Percentiles rank a stretch among this genome's conserved stretches.
Evolutionary conservation across 2,797 vertebrate species (phyloP).

Genomic region (Lacerta bilineata): DNA sequence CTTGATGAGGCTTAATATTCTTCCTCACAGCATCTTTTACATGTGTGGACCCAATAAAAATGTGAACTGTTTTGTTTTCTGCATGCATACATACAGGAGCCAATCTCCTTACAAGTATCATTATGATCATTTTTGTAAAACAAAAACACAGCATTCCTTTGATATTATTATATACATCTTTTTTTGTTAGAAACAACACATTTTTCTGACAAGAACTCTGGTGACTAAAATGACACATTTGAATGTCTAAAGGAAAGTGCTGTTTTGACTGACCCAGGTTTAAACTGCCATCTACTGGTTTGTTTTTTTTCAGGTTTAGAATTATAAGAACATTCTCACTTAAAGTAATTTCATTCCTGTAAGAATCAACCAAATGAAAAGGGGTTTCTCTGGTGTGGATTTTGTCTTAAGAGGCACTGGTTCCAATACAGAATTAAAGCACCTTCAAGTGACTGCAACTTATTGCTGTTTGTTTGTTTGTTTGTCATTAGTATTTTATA

Average conservation of each 20-base stretch:
- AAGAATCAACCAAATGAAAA: conserved; percentile 58
- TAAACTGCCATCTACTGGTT: conserved; percentile 78
- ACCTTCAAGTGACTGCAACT: background rate
- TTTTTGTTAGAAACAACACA: conserved; percentile 43
- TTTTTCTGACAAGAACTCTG: conserved; percentile 52
- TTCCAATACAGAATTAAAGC: background rate
- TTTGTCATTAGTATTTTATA: background rate
- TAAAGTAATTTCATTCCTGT: conserved; percentile 61
- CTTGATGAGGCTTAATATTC: background rate
- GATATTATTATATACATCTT: background rate
- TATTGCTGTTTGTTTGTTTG: background rate
- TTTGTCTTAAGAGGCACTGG: conserved; percentile 19
- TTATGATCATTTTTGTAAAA: background rate
- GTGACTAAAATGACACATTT: conserved; percentile 60
- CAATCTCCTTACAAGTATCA: background rate
- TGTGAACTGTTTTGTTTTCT: background rate
- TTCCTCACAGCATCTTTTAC: background rate
- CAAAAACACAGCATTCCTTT: background rate
- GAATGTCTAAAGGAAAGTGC: background rate
- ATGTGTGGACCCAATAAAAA: background rate
- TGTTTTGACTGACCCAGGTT: conserved; percentile 72
- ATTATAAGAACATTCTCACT: conserved; percentile 62
- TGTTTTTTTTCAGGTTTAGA: conserved; percentile 65
- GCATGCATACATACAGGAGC: background rate
- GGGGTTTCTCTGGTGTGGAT: background rate